Conservation (phyloP, 2,888 invertebrate genomes). For the Eustalomyia histrio region DNA sequence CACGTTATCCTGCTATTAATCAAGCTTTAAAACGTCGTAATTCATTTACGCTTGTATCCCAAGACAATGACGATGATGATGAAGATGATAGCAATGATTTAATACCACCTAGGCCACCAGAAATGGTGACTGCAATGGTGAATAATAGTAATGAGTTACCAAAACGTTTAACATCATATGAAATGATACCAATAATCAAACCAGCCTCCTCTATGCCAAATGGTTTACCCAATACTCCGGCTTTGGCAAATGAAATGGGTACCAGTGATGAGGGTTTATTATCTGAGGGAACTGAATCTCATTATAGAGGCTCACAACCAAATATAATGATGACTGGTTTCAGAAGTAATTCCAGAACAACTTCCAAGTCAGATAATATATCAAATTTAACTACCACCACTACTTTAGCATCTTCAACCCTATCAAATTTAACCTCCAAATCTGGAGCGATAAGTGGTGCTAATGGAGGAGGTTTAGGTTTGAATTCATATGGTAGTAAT, state of each 20-base stretch:
- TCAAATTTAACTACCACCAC: conserved; percentile 71
- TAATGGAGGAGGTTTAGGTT: conserved; percentile 41
- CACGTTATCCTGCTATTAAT: conserved; percentile 71
- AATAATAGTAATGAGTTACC: conserved; percentile 66
- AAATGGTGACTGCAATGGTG: conserved; percentile 52
- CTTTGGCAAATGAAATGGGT: conserved; percentile 42
- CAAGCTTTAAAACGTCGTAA: conserved; percentile 66
- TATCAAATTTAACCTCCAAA: conserved; percentile 65
- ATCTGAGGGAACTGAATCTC: conserved; percentile 67
- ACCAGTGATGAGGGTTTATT: conserved; percentile 51
- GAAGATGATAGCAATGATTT: conserved; percentile 63
- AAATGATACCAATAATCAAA: conserved; percentile 77
- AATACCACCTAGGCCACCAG: conserved; percentile 76
- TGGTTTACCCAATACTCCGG: conserved; percentile 71
- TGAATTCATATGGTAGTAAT: conserved; percentile 62
- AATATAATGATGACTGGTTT: conserved; percentile 70
- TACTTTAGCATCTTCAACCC: conserved; percentile 66
- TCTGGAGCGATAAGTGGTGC: conserved; percentile 26
- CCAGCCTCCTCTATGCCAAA: conserved; percentile 78
- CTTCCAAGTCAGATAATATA: conserved; percentile 68
- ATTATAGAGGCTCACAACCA: conserved; percentile 75
- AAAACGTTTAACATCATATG: conserved; percentile 73
- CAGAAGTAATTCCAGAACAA: conserved; percentile 45
- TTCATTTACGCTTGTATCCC: conserved; percentile 69
- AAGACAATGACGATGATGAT: conserved; percentile 29